Evolutionary conservation across 2,888 invertebrate genomes (phyloP).

Genomic region (Drosophila percnosoma): DNA sequence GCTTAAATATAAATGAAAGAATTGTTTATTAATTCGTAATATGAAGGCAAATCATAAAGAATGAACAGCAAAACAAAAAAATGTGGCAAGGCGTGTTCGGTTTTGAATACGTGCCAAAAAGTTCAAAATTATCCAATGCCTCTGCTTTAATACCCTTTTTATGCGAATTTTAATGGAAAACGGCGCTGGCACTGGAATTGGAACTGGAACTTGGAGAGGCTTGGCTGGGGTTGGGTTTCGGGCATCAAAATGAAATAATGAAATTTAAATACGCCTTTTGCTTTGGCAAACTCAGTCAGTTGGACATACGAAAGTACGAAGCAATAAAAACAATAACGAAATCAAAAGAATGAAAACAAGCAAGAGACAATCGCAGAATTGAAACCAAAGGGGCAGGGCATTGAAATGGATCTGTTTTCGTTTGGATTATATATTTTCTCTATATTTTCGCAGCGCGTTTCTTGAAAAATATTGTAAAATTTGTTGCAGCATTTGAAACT

Average conservation of each 20-base stretch:
- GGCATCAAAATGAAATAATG: constrained; percentile 61
- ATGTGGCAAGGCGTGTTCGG: constrained; percentile 47
- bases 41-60: constrained; percentile 37
- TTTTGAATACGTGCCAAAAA: constrained; percentile 70
- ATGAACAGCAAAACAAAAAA: constrained; percentile 22
- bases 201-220: constrained; percentile 1
- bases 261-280: constrained; percentile 73
- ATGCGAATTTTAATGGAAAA: constrained; percentile 64
- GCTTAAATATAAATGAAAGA: constrained; percentile 60
- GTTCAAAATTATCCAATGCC: constrained; percentile 52
- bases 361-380: constrained; percentile 25
- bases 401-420: constrained; percentile 52
- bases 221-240: constrained; percentile 2
- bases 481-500: constrained; percentile 18
- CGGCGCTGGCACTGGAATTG: neutral
- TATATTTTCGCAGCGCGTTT: neutral
- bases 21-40: constrained; percentile 72
- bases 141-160: constrained; percentile 68
- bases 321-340: constrained; percentile 76
- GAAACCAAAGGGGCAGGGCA: constrained; percentile 40
- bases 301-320: constrained; percentile 61
- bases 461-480: constrained; percentile 7
- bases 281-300: constrained; percentile 72
- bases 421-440: constrained; percentile 52
- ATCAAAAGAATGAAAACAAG: constrained; percentile 67